Evolutionary conservation across 1,140 invertebrate species (phyloP), one percentile per base, ranked within the genome.

Genomic region (Propsilocerus akamusi): DNA sequence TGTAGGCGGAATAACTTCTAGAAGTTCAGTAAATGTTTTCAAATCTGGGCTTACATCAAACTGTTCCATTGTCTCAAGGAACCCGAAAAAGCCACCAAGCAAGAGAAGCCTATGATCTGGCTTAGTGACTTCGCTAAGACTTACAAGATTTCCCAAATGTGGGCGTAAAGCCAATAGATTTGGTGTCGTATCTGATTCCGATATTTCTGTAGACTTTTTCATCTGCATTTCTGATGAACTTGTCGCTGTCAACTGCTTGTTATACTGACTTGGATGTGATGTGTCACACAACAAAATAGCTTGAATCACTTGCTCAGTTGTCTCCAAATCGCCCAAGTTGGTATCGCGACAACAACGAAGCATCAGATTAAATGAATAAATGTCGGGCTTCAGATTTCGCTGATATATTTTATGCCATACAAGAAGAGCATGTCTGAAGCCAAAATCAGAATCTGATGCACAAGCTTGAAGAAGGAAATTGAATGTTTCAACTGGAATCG

Each of bases 391-490:
- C 5, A 90, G 68, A 46, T 68, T 72, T 53, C 71, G 67, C 49
- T 69, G 57, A 25, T 74, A 59, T 79, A 95, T 83, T 67, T 86
- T 80, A 46, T 81, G 75, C 86, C 87, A 94, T n/a, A 90, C 77
- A 49, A 80, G 59, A 25, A 96, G 60, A 46, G 81, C 79, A 70
- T 88, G 77, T 54, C 75, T 73, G 56, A 94, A 81, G 4, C 93
- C 92, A 54, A 72, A 72, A 49, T 84, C 64, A 65, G 77, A 78
- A 62, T 95, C 75, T 24, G 74, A 68, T 24, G 86, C 80, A 59
- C 86, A 88, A 24, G 81, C 84, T 62, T 89, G 84, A 1, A 97
- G 63, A 8, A 96, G 63, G 61, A 83, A 85, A 61, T 80, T 82
- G 46, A 82, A 80, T 3, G 84, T 89, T 32, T 79, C 75, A 7